Conservation (phyloP, 1,140 invertebrate species). For the Bombus pascuorum region DNA sequence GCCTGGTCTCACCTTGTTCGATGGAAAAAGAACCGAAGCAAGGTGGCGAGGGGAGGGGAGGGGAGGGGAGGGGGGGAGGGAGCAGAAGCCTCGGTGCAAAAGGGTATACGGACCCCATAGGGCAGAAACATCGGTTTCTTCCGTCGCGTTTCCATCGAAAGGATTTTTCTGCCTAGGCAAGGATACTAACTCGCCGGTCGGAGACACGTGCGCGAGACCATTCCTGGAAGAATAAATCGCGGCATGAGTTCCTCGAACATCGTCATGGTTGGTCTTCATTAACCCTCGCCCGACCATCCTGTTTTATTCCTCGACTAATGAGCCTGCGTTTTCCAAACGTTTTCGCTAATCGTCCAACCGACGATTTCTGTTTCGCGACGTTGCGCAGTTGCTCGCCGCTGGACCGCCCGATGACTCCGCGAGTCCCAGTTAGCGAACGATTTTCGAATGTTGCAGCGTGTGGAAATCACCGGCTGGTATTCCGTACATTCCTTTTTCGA, state of each 20-base stretch:
- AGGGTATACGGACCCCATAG: slow-evolving; percentile 64
- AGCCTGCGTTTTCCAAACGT: background rate
- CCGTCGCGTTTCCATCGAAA: slow-evolving; percentile 62
- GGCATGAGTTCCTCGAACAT: slow-evolving; percentile 49
- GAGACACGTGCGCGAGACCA: slow-evolving; percentile 54
- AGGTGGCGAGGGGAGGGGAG: background rate
- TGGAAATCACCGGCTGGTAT: too few species aligned
- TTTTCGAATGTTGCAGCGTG: background rate
- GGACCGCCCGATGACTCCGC: background rate
- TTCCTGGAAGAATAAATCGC: slow-evolving; percentile 60
- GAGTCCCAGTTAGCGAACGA: background rate
- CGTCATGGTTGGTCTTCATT: slow-evolving; percentile 53
- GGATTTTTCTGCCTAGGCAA: slow-evolving; percentile 60
- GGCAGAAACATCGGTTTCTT: slow-evolving; percentile 57
- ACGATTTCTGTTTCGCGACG: background rate
- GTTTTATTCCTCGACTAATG: slow-evolving; percentile 1
- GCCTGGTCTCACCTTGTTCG: slow-evolving; percentile 70
- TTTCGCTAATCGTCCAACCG: background rate
- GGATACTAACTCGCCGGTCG: slow-evolving; percentile 40
- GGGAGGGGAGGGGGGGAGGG: too few species aligned
- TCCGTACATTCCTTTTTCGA: too few species aligned
- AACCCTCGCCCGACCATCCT: slow-evolving; percentile 37
- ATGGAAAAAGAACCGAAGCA: slow-evolving; percentile 51
- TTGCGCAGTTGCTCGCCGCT: background rate
- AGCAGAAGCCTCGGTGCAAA: slow-evolving; percentile 47